phyloP scores from a whole-genome alignment of 92 coral and sea anemone genomes.

The Porites cylindrica region DNA sequence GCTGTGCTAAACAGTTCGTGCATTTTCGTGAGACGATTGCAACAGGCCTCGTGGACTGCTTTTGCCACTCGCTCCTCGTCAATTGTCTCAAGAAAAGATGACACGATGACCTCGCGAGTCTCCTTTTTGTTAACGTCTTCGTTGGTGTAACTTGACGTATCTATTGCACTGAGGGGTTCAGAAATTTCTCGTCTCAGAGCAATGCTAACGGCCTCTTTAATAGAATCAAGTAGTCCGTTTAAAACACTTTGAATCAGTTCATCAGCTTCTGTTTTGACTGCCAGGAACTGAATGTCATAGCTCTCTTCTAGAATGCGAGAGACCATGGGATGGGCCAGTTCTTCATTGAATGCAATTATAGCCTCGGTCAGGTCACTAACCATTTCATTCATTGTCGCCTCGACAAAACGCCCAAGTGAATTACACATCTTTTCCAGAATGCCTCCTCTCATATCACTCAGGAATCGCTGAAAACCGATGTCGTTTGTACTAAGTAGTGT shows the following conservation, averaged over 20 bases:
- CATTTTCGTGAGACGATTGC: conserved; percentile 8
- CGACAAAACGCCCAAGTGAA: conserved; percentile 40
- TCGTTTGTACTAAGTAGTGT: background rate
- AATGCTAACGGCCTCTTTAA: conserved; percentile 52
- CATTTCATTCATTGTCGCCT: conserved; percentile 20
- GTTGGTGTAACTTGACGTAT: background rate
- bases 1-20: background rate
- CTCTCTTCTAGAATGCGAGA: conserved; percentile 43
- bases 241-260: conserved; percentile 28
- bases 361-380: conserved; percentile 34
- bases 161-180: conserved; percentile 46
- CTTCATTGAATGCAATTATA: conserved; percentile 25
- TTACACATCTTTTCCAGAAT: conserved; percentile 68
- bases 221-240: conserved; percentile 58
- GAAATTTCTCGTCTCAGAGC: conserved; percentile 68
- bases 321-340: conserved; percentile 20
- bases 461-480: conserved; percentile 54
- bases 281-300: conserved; percentile 23
- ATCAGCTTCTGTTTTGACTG: conserved; percentile 1
- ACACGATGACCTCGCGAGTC: conserved; percentile 1
- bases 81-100: conserved; percentile 17
- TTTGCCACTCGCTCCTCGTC: conserved; percentile 26
- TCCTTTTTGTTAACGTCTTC: conserved; percentile 1
- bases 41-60: conserved; percentile 30
- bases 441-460: conserved; percentile 54